A percentile compares a stretch with the other conserved stretches of the same genome.
These are phyloP conservation scores for Volucella zonaria DNA, from an alignment of 2,888 invertebrate species.

Conservation along the genomic window DNA sequence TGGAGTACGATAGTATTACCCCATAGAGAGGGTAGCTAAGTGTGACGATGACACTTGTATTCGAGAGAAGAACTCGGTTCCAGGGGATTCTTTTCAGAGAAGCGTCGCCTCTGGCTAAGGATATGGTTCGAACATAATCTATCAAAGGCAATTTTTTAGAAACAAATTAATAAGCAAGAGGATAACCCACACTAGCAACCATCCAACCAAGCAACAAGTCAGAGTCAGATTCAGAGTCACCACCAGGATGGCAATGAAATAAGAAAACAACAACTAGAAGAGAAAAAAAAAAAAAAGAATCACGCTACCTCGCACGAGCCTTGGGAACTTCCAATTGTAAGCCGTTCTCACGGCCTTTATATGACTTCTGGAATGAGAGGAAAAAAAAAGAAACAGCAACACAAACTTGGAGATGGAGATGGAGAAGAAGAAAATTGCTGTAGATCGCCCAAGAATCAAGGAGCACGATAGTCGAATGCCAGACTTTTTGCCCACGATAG, in stretches of 20 bases:
- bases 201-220: too few relatives aligned
- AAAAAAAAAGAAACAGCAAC: constrained; percentile 43
- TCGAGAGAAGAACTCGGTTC: constrained; percentile 2
- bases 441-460: constrained; percentile 63
- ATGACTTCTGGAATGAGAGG: constrained; percentile 75
- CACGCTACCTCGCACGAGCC: constrained; percentile 75
- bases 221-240: not conserved
- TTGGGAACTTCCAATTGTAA: constrained; percentile 75
- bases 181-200: constrained; percentile 29
- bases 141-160: constrained; percentile 57
- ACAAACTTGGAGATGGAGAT: not conserved
- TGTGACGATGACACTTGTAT: constrained; percentile 33
- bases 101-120: not conserved
- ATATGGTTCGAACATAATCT: constrained; percentile 40
- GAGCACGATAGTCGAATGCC: constrained; percentile 69
- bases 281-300: constrained; percentile 37
- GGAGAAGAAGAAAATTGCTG: constrained; percentile 63
- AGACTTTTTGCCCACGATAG: constrained; percentile 66
- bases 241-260: constrained; percentile 12
- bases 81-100: constrained; percentile 48
- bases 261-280: constrained; percentile 5
- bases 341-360: constrained; percentile 77
- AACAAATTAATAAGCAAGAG: constrained; percentile 60
- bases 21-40: constrained; percentile 28
- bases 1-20: constrained; percentile 4